Conservation (phyloP, 2,888 invertebrate species). For the Ommatoiulus sabulosus region DNA sequence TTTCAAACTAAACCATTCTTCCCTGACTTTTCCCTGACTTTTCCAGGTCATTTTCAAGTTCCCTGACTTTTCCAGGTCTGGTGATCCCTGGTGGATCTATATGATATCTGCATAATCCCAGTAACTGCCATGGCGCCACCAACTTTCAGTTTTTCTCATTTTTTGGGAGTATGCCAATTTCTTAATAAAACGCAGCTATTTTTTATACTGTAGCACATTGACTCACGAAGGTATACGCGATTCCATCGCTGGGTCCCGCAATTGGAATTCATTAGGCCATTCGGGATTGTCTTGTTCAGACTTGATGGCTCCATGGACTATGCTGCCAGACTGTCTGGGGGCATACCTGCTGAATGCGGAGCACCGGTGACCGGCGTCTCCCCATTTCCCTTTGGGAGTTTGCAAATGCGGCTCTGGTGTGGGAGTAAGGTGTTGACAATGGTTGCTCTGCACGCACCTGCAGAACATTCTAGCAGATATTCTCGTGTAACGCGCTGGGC, state of each 20-base stretch:
- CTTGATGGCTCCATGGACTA: background rate
- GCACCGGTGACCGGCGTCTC: background rate
- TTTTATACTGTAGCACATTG: background rate
- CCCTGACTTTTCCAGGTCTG: no score
- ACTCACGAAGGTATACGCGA: constrained; percentile 4
- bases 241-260: background rate
- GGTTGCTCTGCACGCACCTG: background rate
- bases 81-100: no score
- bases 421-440: background rate
- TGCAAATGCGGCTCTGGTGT: background rate
- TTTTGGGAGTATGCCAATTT: background rate
- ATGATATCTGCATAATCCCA: no score
- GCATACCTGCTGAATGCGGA: background rate
- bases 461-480: background rate
- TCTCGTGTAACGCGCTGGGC: background rate
- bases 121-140: no score
- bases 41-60: no score
- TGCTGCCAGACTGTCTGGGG: constrained; percentile 23
- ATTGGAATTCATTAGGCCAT: background rate
- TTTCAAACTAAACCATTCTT: no score
- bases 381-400: background rate
- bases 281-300: background rate
- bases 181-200: background rate
- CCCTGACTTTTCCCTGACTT: no score
- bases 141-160: background rate